Conservation (phyloP, 2,888 invertebrate species). For the Agrilus cyanescens region DNA sequence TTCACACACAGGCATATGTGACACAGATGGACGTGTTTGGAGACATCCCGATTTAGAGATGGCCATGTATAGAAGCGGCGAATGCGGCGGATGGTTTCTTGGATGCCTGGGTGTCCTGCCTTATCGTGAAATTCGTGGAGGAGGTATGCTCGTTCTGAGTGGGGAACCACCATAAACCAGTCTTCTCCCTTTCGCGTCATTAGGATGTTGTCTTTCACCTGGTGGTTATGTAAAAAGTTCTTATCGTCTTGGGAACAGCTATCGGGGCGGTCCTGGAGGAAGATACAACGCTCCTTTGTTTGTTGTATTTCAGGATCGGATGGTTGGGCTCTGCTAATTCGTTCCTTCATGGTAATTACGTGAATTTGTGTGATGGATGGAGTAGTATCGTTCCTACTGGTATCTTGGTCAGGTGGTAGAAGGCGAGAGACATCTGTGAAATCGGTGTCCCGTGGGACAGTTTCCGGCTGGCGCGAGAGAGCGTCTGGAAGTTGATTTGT, state of each 20-base stretch:
- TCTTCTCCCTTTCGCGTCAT: background rate
- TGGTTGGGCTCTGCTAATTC: background rate
- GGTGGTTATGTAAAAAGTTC: background rate
- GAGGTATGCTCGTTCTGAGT: background rate
- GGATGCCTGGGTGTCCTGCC: slow-evolving; percentile 16
- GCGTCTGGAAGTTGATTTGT: too few relatives aligned
- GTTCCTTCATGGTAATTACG: background rate
- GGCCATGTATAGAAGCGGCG: slow-evolving; percentile 8
- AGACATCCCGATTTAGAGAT: slow-evolving; percentile 5
- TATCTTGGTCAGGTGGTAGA: background rate
- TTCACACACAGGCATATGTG: slow-evolving; percentile 6
- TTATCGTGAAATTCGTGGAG: slow-evolving; percentile 8
- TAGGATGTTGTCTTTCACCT: background rate
- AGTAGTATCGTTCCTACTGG: background rate
- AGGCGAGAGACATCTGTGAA: background rate
- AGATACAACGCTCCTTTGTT: too few relatives aligned
- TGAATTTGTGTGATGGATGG: background rate
- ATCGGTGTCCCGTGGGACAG: slow-evolving; percentile 10
- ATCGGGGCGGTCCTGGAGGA: too few relatives aligned
- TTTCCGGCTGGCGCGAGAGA: too few relatives aligned
- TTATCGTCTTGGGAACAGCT: too few relatives aligned
- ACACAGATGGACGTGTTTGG: slow-evolving; percentile 15
- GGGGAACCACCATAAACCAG: background rate
- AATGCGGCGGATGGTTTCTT: slow-evolving; percentile 12
- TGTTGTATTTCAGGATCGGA: too few relatives aligned